Base-by-base conservation (phyloP, 1,140 invertebrate species). In the Dinothrombium tinctorium region DNA sequence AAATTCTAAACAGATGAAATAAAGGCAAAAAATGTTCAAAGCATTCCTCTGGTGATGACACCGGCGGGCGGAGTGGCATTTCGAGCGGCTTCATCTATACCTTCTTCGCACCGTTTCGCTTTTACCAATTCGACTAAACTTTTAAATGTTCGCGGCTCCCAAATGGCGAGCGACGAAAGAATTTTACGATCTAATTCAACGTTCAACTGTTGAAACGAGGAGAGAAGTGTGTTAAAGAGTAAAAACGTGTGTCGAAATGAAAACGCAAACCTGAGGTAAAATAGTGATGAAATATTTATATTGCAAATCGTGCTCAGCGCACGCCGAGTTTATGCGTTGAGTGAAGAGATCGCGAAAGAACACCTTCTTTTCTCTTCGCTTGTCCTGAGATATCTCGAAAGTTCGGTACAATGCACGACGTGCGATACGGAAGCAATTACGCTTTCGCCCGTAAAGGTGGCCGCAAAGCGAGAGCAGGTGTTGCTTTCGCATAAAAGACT, bases 101-200 rank as follows among this genome's bases (percentile, higher is more conserved):
- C 43, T 21, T 47, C 31, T 11, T 11, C 21, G 8, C 33, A 20
- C 11, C 37, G 22, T 22, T 40, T 46, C 28, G 44, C 42, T 20
- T 35, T 31, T 12, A 40, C 43, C 21, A 48, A 20, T 15, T 49
- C 29, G 9, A 38, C 39, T 12, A 49, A 24, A 19, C 37, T 65
- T 62, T 81, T 73, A 59, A 89, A 90, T 9, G 79, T 75, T 33
- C 72, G 65, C 14, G 83, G 81, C 61, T 90, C 83, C 76, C 78
- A 89, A 49, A 74, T 67, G 6, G 81, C 76, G 39, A 90, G 60
- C 55, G 81, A 74, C 4, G 73, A 57, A n/a, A 90, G 59, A 25
- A 64, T 63, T 64, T 83, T 82, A 45, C 67, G 64, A 57, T 76
- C 71, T 2, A 82, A 49, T 9, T 69, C 51, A 47, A 82, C 67